Conservation (phyloP, 1,140 invertebrate genomes). For the Physella acuta region DNA sequence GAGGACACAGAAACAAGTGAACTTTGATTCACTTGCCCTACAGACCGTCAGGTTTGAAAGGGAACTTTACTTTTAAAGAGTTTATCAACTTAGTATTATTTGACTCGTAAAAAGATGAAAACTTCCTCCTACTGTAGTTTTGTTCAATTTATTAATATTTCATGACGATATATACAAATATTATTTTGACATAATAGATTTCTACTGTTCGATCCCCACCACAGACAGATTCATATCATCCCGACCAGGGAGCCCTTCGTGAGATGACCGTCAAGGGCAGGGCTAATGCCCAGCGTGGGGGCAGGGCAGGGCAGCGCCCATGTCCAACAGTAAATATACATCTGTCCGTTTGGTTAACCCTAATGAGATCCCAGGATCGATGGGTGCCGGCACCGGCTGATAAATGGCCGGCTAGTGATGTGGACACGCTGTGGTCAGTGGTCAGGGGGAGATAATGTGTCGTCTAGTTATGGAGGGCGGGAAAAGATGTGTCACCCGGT, state of each 20-base stretch:
- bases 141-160: too few species aligned
- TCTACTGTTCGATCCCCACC: not conserved
- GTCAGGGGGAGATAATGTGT: too few species aligned
- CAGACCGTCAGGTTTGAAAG: too few species aligned
- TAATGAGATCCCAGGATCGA: not conserved
- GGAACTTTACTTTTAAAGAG: too few species aligned
- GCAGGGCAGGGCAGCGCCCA: not conserved
- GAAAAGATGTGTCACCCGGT: too few species aligned
- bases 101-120: too few species aligned
- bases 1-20: too few species aligned
- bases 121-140: too few species aligned
- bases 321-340: not conserved
- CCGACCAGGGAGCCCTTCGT: not conserved
- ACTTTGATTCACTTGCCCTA: too few species aligned
- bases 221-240: not conserved
- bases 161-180: too few species aligned
- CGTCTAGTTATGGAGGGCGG: too few species aligned
- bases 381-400: not conserved
- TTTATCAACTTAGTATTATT: too few species aligned
- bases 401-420: not conserved
- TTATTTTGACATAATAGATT: not conserved
- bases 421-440: not conserved
- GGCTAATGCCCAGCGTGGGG: not conserved
- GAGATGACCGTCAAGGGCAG: not conserved
- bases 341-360: not conserved